Conservation (phyloP, 2,113 vertebrate species). For the Toxostoma redivivum region DNA sequence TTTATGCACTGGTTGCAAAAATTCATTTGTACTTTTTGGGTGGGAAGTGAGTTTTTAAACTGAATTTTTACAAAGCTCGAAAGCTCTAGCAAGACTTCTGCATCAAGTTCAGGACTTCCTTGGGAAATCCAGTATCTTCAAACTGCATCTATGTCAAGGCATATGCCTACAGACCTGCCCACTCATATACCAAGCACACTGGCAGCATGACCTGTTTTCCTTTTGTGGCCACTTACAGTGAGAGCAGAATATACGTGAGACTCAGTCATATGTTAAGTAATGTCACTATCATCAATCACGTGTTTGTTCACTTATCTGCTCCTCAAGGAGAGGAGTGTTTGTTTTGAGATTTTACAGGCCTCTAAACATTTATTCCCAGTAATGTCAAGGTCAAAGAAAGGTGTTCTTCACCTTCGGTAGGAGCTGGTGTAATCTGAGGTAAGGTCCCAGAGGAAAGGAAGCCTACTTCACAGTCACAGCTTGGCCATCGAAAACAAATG, state of each 20-base stretch:
- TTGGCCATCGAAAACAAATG: not conserved
- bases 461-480: not conserved
- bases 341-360: not conserved
- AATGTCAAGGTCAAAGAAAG: constrained; percentile 17
- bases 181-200: not conserved
- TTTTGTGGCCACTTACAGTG: not conserved
- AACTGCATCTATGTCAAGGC: not conserved
- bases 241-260: not conserved
- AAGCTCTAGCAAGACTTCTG: not conserved
- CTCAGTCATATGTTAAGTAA: not conserved
- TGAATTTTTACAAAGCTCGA: not conserved
- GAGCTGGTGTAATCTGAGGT: not conserved
- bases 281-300: not conserved
- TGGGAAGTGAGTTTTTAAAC: not conserved
- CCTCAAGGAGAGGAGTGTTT: not conserved
- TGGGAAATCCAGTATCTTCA: not conserved
- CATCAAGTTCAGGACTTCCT: not conserved
- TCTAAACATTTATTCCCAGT: not conserved
- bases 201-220: not conserved
- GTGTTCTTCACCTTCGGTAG: not conserved
- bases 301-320: not conserved
- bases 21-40: not conserved
- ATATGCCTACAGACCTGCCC: not conserved
- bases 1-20: not conserved
- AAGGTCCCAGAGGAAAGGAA: not conserved